Evolutionary conservation across 2,113 vertebrate genomes (phyloP).

Genomic region (Lagopus muta): DNA sequence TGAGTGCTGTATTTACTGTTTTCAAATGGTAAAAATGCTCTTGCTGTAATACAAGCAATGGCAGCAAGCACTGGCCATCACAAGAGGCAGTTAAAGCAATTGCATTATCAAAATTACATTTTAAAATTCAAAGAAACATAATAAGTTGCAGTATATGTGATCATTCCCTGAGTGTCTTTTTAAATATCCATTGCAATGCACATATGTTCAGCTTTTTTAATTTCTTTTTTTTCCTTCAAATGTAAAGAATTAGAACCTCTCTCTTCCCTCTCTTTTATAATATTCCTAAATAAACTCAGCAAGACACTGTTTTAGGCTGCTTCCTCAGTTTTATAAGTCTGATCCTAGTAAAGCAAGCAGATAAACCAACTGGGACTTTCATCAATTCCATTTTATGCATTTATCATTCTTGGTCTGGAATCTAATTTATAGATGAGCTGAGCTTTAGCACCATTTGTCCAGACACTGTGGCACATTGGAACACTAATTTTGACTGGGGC

Average conservation of each 20-base stretch:
- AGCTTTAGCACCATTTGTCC: neutral
- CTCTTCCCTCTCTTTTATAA: neutral
- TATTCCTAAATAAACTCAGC: neutral
- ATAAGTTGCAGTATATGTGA: neutral
- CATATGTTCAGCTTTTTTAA: neutral
- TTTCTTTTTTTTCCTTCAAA: neutral
- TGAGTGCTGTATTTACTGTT: neutral
- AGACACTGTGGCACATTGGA: neutral
- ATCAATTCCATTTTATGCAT: neutral
- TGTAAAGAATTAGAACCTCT: neutral
- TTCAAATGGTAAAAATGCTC: neutral
- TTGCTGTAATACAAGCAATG: neutral
- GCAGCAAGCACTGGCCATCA: neutral
- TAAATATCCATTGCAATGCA: neutral
- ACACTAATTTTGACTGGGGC: neutral
- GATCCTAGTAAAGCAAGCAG: neutral
- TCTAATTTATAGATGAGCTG: neutral
- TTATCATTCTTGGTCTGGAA: neutral
- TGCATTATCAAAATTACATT: constrained; percentile 17
- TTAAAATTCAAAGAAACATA: neutral
- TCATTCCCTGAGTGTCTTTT: neutral
- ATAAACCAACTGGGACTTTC: neutral
- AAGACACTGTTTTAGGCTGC: neutral
- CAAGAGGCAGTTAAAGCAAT: neutral
- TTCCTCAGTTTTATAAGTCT: neutral